phyloP scores from a whole-genome alignment of 2,797 vertebrate species.

The Melanotaenia nigrans region DNA sequence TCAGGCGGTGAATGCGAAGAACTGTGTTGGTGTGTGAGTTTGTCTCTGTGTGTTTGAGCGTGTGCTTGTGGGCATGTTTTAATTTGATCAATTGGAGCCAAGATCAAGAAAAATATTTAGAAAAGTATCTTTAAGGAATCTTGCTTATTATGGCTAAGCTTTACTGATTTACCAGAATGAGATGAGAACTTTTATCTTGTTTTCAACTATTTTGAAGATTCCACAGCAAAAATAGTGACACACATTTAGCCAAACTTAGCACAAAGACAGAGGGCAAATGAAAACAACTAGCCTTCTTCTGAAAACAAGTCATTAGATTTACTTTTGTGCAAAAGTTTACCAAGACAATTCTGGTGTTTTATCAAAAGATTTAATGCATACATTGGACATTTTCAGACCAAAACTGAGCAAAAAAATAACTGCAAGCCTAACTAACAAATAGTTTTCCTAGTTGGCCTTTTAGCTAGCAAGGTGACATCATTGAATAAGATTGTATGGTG shows the following conservation, averaged over 20 bases:
- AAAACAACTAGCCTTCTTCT: neutral
- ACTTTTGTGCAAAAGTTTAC: no score
- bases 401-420: neutral
- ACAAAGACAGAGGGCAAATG: neutral
- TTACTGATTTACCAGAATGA: neutral
- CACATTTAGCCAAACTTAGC: neutral
- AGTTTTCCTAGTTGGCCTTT: neutral
- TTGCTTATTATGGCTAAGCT: neutral
- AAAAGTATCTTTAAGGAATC: neutral
- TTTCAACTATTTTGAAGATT: neutral
- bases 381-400: neutral
- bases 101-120: slow-evolving; percentile 1
- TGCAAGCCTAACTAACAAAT: neutral
- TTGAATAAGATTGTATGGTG: neutral
- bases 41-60: slow-evolving; percentile 6
- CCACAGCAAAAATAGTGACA: neutral
- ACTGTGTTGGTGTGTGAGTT: neutral
- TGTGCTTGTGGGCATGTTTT: slow-evolving; percentile 1
- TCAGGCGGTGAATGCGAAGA: slow-evolving; percentile 33
- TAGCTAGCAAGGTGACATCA: neutral
- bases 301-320: neutral
- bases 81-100: slow-evolving; percentile 7
- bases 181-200: neutral
- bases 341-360: no score
- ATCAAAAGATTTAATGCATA: neutral